phyloP scores from a whole-genome alignment of 2,113 vertebrate genomes.

The Pygoscelis adeliae region DNA sequence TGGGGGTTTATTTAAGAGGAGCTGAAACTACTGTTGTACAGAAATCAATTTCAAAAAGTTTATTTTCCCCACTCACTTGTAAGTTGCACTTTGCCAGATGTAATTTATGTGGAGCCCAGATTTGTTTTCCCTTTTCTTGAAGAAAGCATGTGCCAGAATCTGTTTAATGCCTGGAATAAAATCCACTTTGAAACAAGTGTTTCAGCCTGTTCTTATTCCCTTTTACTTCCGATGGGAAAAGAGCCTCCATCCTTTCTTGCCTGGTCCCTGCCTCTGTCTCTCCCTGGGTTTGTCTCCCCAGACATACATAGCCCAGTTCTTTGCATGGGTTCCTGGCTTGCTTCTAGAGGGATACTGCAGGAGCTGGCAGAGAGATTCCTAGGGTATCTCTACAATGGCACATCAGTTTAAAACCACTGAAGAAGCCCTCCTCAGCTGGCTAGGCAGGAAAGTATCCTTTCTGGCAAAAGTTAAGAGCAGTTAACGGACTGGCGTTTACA shows the following conservation, averaged over 20 bases:
- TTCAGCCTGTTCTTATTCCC: slow-evolving; percentile 5
- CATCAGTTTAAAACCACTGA: neutral
- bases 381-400: neutral
- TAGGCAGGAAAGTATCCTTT: neutral
- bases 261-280: neutral
- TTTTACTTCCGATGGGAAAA: neutral
- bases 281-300: neutral
- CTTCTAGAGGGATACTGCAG: neutral
- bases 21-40: slow-evolving; percentile 32
- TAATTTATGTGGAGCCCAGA: slow-evolving; percentile 55
- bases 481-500: neutral
- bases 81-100: slow-evolving; percentile 52
- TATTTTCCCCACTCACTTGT: slow-evolving; percentile 36
- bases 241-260: neutral
- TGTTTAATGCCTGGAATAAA: slow-evolving; percentile 78
- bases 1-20: slow-evolving; percentile 34
- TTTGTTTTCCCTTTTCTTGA: slow-evolving; percentile 71
- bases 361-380: neutral
- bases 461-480: neutral
- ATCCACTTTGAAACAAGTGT: slow-evolving; percentile 63
- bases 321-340: neutral
- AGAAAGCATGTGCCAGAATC: slow-evolving; percentile 79
- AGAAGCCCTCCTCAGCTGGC: neutral
- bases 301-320: neutral
- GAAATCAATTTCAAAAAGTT: slow-evolving; percentile 38